Percentiles rank a stretch among this genome's conserved stretches.
These are phyloP conservation scores for Monochamus saltuarius DNA, from an alignment of 1,140 invertebrate species.

Conservation along the genomic window DNA sequence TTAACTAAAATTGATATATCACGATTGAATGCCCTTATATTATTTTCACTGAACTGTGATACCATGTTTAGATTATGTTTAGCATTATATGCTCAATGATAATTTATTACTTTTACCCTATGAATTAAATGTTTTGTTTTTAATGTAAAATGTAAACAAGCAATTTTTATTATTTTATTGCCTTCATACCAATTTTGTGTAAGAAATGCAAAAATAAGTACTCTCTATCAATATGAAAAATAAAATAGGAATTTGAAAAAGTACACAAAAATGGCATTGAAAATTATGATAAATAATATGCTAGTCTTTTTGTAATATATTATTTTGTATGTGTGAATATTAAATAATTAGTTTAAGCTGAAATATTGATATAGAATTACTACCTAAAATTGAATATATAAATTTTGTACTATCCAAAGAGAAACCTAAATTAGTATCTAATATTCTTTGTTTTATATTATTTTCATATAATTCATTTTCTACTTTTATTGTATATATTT, in stretches of 20 bases:
- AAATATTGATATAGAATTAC: conserved; percentile 37
- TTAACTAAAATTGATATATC: conserved; percentile 1
- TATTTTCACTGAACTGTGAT: conserved; percentile 43
- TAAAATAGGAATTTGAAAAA: background rate
- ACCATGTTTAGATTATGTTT: conserved; percentile 36
- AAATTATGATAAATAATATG: conserved; percentile 31
- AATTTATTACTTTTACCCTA: conserved; percentile 27
- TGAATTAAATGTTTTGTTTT: conserved; percentile 12
- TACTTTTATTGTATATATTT: conserved; percentile 14
- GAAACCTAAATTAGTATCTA: conserved; percentile 28
- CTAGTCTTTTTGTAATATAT: conserved; percentile 43
- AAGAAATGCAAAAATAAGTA: too few relatives aligned
- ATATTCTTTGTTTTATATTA: background rate
- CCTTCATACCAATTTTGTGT: conserved; percentile 12
- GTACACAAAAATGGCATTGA: conserved; percentile 16
- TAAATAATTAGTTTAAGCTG: conserved; percentile 24
- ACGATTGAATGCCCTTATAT: conserved; percentile 14
- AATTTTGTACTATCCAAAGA: conserved; percentile 52
- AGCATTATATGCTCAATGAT: conserved; percentile 37
- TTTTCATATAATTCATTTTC: background rate
- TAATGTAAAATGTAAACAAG: background rate
- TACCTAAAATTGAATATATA: conserved; percentile 27
- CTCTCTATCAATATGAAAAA: too few relatives aligned
- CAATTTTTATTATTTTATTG: conserved; percentile 19
- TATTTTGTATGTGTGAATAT: conserved; percentile 37